Evolutionary conservation across 64 coral and sea anemone genomes (phyloP), one percentile per base, ranked within the genome.

Genomic region (Platygyra sinensis): DNA sequence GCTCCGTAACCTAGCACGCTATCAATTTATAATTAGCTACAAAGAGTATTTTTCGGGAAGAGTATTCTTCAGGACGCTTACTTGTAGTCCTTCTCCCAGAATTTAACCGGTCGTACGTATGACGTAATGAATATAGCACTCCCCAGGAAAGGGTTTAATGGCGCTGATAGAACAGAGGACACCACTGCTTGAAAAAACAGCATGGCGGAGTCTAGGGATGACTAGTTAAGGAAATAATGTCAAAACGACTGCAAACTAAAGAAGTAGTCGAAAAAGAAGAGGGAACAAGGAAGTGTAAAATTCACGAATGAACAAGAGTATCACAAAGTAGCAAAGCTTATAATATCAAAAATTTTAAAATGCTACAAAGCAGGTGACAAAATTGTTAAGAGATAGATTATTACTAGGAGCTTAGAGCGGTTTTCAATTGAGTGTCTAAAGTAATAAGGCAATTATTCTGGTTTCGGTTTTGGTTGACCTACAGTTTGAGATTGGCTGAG

Each of bases 31-130:
- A n/a, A n/a, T n/a, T 8, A 54, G 13, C 52, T 54, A 54, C 7
- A 8, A 54, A 54, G 62, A 20, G 20, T 10, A 18, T 6, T 10
- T 18, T 24, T 24, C 63, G 6, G 3, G 24, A 67, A 10, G 63
- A 10, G 19, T 67, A 67, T 19, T 9, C 8, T 69, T 69, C 65
- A 27, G 22, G 65, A 46, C 46, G 54, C 93, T 88, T 89, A 98
- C 96, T 98, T 98, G 83, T 98, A 98, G 54, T 98, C 94, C 67
- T 98, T 98, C 31, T 98, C 96, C 96, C 96, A 98, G 67, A 98
- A 98, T 60, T 98, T 98, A 31, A 98, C 96, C 19, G 96, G 96
- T 27, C 96, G 87, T 12, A 98, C 96, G 64, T 98, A 98, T 33
- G 96, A 98, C 30, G 94, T 95, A 22, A 98, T 86, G 42, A 98